These are phyloP conservation scores for Cryptotis parvus DNA, from an alignment of 2,113 vertebrate species.

Conservation along the genomic window DNA sequence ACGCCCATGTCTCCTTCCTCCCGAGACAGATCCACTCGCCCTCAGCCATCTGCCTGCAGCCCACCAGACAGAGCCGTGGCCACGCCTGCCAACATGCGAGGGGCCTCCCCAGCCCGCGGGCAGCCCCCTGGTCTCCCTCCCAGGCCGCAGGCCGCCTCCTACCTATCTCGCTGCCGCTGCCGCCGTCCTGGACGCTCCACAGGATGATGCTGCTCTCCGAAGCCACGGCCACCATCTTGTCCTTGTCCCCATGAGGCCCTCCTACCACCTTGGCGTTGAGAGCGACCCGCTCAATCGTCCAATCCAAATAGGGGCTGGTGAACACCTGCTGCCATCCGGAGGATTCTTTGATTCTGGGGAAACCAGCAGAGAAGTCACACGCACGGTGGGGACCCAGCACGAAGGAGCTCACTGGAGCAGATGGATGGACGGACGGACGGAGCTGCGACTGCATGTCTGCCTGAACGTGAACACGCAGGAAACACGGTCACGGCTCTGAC, in stretches of 20 bases:
- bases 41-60: too few relatives aligned
- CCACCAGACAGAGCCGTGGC: too few relatives aligned
- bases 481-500: neutral
- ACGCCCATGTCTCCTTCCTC: too few relatives aligned
- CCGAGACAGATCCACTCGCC: too few relatives aligned
- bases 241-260: conserved; percentile 97
- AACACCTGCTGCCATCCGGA: conserved; percentile 99
- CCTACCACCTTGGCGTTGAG: conserved; percentile 99
- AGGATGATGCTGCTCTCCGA: conserved; percentile 97
- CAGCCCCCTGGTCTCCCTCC: conserved; percentile 11
- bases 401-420: too few relatives aligned
- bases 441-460: too few relatives aligned
- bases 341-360: conserved; percentile 95
- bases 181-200: conserved; percentile 98
- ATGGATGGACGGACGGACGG: too few relatives aligned
- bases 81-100: too few relatives aligned
- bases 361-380: neutral
- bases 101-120: accelerated
- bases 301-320: conserved; percentile 95
- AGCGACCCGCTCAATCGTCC: conserved; percentile 96
- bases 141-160: neutral
- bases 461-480: neutral
- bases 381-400: neutral
- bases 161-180: conserved; percentile 97
- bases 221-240: conserved; percentile 98